A percentile compares a stretch with the other conserved stretches of the same genome.
phyloP scores from a whole-genome alignment of 2,888 invertebrate genomes.

The Caenorhabditis auriculariae region DNA sequence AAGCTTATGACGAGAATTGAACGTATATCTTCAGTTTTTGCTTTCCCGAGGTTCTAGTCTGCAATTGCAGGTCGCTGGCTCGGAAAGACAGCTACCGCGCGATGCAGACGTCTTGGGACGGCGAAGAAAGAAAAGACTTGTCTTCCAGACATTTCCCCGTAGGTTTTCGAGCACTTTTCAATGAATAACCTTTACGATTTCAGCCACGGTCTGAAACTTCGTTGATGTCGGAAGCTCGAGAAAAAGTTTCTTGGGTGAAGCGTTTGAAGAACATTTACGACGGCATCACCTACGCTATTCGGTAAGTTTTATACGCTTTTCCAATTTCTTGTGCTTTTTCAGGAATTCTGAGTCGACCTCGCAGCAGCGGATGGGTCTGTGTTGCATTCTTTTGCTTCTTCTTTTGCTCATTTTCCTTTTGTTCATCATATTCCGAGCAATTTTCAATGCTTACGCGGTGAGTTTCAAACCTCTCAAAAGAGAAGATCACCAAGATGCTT shows the following conservation, averaged over 20 bases:
- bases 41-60: not conserved
- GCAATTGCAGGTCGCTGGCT: conserved; percentile 51
- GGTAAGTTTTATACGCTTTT: conserved; percentile 10
- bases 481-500: not conserved
- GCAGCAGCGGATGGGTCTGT: conserved; percentile 38
- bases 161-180: not conserved
- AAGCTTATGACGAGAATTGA: not conserved
- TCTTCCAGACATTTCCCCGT: conserved; percentile 10
- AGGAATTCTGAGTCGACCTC: conserved; percentile 53
- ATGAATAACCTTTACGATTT: conserved; percentile 3
- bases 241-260: conserved; percentile 28
- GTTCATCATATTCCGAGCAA: conserved; percentile 50
- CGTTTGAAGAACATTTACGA: conserved; percentile 15
- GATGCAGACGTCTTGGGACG: conserved; percentile 58
- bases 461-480: not conserved
- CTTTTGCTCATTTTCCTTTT: conserved; percentile 53
- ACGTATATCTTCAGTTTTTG: not conserved
- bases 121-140: conserved; percentile 18
- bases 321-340: conserved; percentile 4
- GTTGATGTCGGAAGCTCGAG: conserved; percentile 20
- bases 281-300: conserved; percentile 25
- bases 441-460: conserved; percentile 51
- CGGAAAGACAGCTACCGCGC: conserved; percentile 59
- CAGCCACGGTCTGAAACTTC: conserved; percentile 44
- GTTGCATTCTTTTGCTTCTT: conserved; percentile 50